Percentiles rank a stretch among this genome's conserved stretches.
phyloP scores from a whole-genome alignment of 2,113 vertebrate genomes.

The Lepus timidus region DNA sequence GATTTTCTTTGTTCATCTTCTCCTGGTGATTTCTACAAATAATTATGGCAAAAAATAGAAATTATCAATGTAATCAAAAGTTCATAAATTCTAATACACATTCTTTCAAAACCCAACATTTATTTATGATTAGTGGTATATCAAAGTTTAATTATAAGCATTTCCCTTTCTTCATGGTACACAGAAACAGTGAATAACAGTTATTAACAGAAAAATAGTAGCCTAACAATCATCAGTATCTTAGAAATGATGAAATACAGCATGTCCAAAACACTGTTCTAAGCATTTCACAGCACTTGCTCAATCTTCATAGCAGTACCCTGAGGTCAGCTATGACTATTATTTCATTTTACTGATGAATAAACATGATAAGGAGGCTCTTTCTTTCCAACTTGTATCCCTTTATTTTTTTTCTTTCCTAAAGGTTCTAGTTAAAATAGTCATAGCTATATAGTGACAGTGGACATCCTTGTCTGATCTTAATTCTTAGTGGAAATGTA shows the following conservation, averaged over 20 bases:
- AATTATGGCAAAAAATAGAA: not conserved
- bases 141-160: not conserved
- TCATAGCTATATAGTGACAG: too few species aligned
- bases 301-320: not conserved
- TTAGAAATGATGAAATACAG: not conserved
- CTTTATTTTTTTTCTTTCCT: too few species aligned
- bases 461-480: too few species aligned
- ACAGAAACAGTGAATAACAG: not conserved
- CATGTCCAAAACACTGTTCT: not conserved
- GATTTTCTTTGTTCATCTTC: constrained; percentile 31
- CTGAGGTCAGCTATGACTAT: not conserved
- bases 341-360: not conserved
- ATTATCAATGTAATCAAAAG: not conserved
- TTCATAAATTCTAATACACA: constrained; percentile 47
- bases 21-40: constrained; percentile 28
- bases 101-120: constrained; percentile 5
- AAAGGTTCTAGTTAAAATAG: too few species aligned
- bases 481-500: too few species aligned
- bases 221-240: not conserved
- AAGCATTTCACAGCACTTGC: not conserved
- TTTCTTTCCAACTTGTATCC: too few species aligned
- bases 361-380: not conserved
- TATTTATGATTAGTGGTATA: not conserved
- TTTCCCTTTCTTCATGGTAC: not conserved
- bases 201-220: too few species aligned